Evolutionary conservation across 2,888 invertebrate genomes (phyloP).

Genomic region (Clanis bilineata): DNA sequence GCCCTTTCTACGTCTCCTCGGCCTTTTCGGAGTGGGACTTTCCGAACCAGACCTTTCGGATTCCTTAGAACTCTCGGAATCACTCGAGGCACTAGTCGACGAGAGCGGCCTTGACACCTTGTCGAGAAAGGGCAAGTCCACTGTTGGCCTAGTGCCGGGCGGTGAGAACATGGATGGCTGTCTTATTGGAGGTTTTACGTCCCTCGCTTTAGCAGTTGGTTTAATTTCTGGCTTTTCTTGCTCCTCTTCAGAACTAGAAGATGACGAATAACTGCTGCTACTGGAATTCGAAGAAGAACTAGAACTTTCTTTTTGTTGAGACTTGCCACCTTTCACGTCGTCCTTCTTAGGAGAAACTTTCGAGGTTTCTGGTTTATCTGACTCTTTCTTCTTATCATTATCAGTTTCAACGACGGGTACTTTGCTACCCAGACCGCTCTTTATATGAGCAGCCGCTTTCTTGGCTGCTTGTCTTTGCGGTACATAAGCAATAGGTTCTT

Average conservation of each 20-base stretch:
- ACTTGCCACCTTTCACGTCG: conserved; percentile 58
- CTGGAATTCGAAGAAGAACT: conserved; percentile 80
- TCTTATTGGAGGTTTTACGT: conserved; percentile 62
- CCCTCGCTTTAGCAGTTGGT: conserved; percentile 69
- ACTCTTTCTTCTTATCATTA: conserved; percentile 63
- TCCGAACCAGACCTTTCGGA: conserved; percentile 64
- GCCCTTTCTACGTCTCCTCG: conserved; percentile 66
- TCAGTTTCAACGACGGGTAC: conserved; percentile 67
- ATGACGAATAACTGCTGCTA: conserved; percentile 81
- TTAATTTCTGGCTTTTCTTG: conserved; percentile 64
- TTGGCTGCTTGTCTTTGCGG: conserved; percentile 95
- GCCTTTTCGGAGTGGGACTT: conserved; percentile 70
- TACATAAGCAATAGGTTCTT: conserved; percentile 89
- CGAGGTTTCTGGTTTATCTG: conserved; percentile 52
- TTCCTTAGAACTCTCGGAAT: conserved; percentile 79
- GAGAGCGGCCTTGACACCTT: conserved; percentile 87
- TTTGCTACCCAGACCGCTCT: conserved; percentile 87
- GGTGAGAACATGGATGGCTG: conserved; percentile 72
- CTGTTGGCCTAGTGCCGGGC: conserved; percentile 75
- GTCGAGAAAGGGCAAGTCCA: conserved; percentile 91
- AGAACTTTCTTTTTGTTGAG: conserved; percentile 64
- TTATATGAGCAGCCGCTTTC: conserved; percentile 94
- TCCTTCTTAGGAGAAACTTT: conserved; percentile 75
- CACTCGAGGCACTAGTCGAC: conserved; percentile 83
- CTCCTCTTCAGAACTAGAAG: conserved; percentile 84